phyloP scores from a whole-genome alignment of 2,113 vertebrate species.

The Anolis carolinensis region DNA sequence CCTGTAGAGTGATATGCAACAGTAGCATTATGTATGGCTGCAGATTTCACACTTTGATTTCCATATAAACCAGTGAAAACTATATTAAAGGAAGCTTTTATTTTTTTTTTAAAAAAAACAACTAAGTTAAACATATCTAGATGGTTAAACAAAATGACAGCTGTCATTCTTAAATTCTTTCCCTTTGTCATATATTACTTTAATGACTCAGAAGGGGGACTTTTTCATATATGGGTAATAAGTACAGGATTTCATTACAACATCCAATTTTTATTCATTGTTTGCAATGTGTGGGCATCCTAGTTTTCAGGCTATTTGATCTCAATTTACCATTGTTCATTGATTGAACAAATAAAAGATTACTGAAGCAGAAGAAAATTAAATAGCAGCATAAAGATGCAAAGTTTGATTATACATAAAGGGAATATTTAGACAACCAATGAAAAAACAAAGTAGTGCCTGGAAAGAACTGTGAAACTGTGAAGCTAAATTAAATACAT shows the following conservation, averaged over 20 bases:
- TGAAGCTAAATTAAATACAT: too few species aligned
- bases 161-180: slow-evolving; percentile 1
- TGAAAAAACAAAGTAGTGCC: background rate
- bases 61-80: background rate
- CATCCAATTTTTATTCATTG: slow-evolving; percentile 2
- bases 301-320: background rate
- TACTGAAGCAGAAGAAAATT: background rate
- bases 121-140: slow-evolving; percentile 1
- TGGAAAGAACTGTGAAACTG: background rate
- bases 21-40: background rate
- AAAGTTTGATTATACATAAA: too few species aligned
- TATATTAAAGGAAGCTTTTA: background rate
- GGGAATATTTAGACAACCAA: background rate
- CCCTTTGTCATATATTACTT: slow-evolving; percentile 2
- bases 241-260: slow-evolving; percentile 17
- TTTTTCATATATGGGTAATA: slow-evolving; percentile 8
- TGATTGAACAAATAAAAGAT: slow-evolving; percentile 1
- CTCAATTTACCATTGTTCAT: background rate
- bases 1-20: background rate
- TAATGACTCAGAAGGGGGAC: background rate
- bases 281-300: background rate
- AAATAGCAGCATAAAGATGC: background rate
- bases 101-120: background rate
- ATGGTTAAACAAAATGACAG: slow-evolving; percentile 15
- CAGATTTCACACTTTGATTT: background rate